Evolutionary conservation across 1,140 invertebrate genomes (phyloP), one percentile per base, ranked within the genome.

Genomic region (Gonatopus flavifemur): DNA sequence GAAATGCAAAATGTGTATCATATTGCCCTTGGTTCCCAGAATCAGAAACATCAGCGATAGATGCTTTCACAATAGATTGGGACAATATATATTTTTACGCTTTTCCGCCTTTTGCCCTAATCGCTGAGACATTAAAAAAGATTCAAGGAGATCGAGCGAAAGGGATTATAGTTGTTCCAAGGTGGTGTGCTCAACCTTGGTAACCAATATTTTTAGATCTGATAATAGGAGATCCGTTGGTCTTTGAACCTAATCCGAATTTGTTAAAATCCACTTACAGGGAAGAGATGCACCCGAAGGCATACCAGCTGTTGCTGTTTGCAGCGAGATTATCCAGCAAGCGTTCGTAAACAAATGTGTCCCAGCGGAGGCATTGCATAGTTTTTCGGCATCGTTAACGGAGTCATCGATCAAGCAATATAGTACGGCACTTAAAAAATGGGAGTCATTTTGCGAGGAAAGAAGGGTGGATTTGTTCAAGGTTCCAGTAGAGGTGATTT

Each of bases 251-350:
- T 51, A 52, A 41, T 55, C 3, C 49, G 9, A 35, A 59, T 10
- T 39, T 67, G 2, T 53, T 62, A 36, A n/a, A 47, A 18, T 66
- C 36, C 12, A 13, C 35, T 19, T 28, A 20, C 57, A 52, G 62
- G 57, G 3, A 39, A 30, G 3, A 51, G 36, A 33, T 15, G 25
- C 20, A 68, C 58, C 38, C 33, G 15, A 9, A 64, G 55, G 56
- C 56, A 49, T 25, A 15, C 37, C 28, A 15, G 24, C 18, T 67
- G 41, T 42, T 33, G 53, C 28, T 64, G 42, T 12, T 66, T 49
- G 64, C 16, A 45, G 15, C 28, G 21, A 32, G 12, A 41, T 42
- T 43, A 43, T 50, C 48, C 21, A 39, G 38, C 13, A 50, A 13
- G 19, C 48, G 4, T 50, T 15, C 15, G 4, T 25, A 12, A 40